Evolutionary conservation across 2,888 invertebrate genomes (phyloP).

Genomic region (Macrophya annulata): DNA sequence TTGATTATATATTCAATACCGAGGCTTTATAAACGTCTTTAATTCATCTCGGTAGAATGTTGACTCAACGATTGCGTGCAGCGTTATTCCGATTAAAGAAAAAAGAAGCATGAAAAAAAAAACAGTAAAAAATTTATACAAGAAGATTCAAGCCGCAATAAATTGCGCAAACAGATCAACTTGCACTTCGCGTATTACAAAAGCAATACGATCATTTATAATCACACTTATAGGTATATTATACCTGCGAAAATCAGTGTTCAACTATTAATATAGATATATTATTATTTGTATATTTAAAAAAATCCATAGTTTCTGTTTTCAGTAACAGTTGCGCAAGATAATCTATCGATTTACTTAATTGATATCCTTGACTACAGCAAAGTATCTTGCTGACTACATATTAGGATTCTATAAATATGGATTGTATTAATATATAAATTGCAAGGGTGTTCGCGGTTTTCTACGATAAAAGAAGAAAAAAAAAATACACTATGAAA

Average conservation of each 20-base stretch:
- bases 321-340: neutral
- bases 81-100: neutral
- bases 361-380: neutral
- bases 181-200: slow-evolving; percentile 14
- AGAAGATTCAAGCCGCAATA: slow-evolving; percentile 17
- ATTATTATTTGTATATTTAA: neutral
- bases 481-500: neutral
- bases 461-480: neutral
- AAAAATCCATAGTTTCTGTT: neutral
- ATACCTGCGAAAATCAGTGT: neutral
- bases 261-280: neutral
- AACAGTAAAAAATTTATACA: neutral
- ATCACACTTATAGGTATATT: neutral
- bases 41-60: neutral
- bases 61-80: neutral
- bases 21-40: neutral
- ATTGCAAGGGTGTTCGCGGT: neutral
- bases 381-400: neutral
- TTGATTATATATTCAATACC: neutral
- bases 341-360: neutral
- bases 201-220: slow-evolving; percentile 28
- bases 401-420: neutral
- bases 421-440: neutral
- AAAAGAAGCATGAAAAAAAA: too few relatives aligned
- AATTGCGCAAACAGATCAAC: slow-evolving; percentile 21